Percentiles rank a stretch among this genome's conserved stretches.
Evolutionary conservation across 2,797 vertebrate genomes (phyloP).

Genomic region (Lagodon rhomboides): DNA sequence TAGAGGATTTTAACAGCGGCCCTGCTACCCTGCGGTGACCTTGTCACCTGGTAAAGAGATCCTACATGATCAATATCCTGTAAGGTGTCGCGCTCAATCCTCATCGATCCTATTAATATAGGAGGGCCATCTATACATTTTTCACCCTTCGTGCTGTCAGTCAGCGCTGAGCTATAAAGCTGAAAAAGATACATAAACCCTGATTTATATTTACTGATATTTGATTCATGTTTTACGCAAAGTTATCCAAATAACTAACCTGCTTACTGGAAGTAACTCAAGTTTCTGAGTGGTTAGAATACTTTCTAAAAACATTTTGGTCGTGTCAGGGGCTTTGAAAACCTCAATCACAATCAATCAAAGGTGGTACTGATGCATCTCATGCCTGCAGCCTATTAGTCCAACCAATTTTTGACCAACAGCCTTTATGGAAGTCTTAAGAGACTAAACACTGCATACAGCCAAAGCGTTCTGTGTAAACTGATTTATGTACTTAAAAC

Average conservation of each 20-base stretch:
- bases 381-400: conserved; percentile 7
- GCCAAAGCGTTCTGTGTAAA: background rate
- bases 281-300: conserved; percentile 1
- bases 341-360: conserved; percentile 4
- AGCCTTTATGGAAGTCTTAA: background rate
- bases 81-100: background rate
- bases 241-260: conserved; percentile 13
- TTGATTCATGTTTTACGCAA: conserved; percentile 9
- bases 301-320: background rate
- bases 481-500: conserved; percentile 18
- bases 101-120: background rate
- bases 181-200: background rate
- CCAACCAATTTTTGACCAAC: conserved; percentile 4
- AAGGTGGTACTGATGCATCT: conserved; percentile 9
- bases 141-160: background rate
- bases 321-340: conserved; percentile 4
- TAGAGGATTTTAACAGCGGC: conserved; percentile 13
- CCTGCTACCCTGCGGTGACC: conserved; percentile 1
- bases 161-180: background rate
- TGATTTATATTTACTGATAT: background rate
- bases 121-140: background rate
- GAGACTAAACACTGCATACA: background rate
- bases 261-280: background rate
- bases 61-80: background rate
- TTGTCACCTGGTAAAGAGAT: background rate